Percentiles rank a stretch among this genome's conserved stretches.
phyloP scores from a whole-genome alignment of 1,140 invertebrate species.

The Drosophila biarmipes region DNA sequence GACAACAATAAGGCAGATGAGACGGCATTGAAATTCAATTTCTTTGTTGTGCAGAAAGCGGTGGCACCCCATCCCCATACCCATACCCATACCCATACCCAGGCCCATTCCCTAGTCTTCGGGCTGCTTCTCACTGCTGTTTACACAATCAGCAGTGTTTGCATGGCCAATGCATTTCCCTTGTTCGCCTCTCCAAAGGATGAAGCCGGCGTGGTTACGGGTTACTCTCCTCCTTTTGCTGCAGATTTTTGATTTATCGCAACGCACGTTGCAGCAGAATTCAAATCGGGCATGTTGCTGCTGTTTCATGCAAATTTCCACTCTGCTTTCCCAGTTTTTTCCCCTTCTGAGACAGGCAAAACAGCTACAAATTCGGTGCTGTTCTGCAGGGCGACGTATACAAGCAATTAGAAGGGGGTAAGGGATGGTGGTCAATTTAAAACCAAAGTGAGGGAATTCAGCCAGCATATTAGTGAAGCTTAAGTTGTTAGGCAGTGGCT shows the following conservation, averaged over 20 bases:
- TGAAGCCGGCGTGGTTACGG: conserved; percentile 9
- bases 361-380: conserved; percentile 27
- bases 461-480: conserved; percentile 22
- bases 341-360: conserved; percentile 11
- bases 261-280: conserved; percentile 25
- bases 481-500: neutral
- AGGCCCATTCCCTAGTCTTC: conserved; percentile 2
- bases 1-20: conserved; percentile 33
- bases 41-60: conserved; percentile 37
- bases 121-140: conserved; percentile 31
- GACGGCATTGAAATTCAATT: conserved; percentile 41
- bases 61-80: neutral
- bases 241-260: conserved; percentile 72
- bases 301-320: conserved; percentile 40
- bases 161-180: conserved; percentile 51
- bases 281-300: conserved; percentile 15
- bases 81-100: neutral
- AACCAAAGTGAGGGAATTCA: conserved; percentile 9
- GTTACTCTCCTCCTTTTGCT: conserved; percentile 35
- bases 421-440: conserved; percentile 2
- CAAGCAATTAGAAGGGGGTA: conserved; percentile 28
- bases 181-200: conserved; percentile 21
- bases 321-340: conserved; percentile 8
- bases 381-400: conserved; percentile 1
- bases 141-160: conserved; percentile 53